These are phyloP conservation scores for Coleophora flavipennella DNA, from an alignment of 2,888 invertebrate genomes.

Conservation along the genomic window DNA sequence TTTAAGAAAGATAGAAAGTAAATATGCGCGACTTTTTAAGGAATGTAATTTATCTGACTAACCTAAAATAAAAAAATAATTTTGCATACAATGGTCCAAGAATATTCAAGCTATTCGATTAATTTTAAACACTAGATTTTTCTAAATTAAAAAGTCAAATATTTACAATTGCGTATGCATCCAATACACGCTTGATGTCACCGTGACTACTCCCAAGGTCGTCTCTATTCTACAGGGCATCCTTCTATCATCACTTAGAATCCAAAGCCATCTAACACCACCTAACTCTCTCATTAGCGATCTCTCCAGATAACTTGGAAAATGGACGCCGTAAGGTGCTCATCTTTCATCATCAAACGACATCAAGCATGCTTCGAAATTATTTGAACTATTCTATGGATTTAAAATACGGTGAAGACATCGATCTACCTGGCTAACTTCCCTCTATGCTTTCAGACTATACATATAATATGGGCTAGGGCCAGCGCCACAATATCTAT, in stretches of 20 bases:
- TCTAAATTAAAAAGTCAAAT: slow-evolving; percentile 51
- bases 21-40: no score
- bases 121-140: slow-evolving; percentile 45
- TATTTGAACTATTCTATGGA: slow-evolving; percentile 47
- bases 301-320: no score
- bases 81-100: slow-evolving; percentile 42
- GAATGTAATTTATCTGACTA: no score
- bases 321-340: no score
- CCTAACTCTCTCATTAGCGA: no score
- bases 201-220: background rate
- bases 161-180: slow-evolving; percentile 11
- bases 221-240: no score
- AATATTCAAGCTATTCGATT: slow-evolving; percentile 49
- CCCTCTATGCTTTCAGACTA: slow-evolving; percentile 44
- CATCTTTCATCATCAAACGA: slow-evolving; percentile 8
- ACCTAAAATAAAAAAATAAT: background rate
- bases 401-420: slow-evolving; percentile 65
- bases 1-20: no score
- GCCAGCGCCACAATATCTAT: background rate
- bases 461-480: slow-evolving; percentile 19
- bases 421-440: slow-evolving; percentile 48
- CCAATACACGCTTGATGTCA: slow-evolving; percentile 1
- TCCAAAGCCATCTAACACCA: no score
- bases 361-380: slow-evolving; percentile 24
- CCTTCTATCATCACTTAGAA: no score